Evolutionary conservation across 1,140 invertebrate genomes (phyloP).

Genomic region (Vollenhovia emeryi): DNA sequence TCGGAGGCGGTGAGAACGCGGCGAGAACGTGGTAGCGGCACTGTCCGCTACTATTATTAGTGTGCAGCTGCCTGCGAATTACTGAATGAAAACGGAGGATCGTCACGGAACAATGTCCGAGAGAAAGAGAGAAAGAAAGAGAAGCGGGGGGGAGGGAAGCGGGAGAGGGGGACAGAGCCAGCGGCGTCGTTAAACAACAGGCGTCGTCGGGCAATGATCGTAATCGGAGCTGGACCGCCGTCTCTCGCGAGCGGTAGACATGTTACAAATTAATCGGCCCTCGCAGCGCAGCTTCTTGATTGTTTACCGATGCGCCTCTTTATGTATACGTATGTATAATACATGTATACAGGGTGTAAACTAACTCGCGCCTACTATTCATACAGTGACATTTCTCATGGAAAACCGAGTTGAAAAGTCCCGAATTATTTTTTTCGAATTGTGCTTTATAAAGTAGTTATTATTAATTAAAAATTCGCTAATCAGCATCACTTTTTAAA

Average conservation of each 20-base stretch:
- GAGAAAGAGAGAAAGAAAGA: slow-evolving; percentile 57
- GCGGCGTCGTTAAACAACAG: slow-evolving; percentile 68
- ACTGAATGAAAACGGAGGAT: slow-evolving; percentile 82
- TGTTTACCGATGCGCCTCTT: neutral
- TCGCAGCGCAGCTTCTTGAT: neutral
- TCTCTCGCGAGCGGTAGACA: slow-evolving; percentile 14
- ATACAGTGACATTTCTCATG: too few relatives aligned
- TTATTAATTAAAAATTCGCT: too few relatives aligned
- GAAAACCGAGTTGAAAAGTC: too few relatives aligned
- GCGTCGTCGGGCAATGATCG: slow-evolving; percentile 70
- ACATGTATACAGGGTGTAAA: too few relatives aligned
- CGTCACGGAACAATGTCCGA: slow-evolving; percentile 81
- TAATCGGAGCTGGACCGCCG: slow-evolving; percentile 40
- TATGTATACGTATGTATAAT: too few relatives aligned
- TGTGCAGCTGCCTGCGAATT: slow-evolving; percentile 84
- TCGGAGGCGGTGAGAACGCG: slow-evolving; percentile 61
- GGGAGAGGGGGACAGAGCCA: too few relatives aligned
- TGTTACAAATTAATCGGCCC: slow-evolving; percentile 32
- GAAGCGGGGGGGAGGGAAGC: too few relatives aligned
- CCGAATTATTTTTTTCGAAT: too few relatives aligned
- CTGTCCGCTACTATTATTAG: slow-evolving; percentile 84
- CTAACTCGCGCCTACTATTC: too few relatives aligned
- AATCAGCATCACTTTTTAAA: too few relatives aligned
- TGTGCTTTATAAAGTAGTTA: too few relatives aligned
- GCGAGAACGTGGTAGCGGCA: slow-evolving; percentile 62